Percentiles rank a stretch among this genome's conserved stretches.
Conservation (phyloP, 1,140 invertebrate species). For the Eciton burchellii region DNA sequence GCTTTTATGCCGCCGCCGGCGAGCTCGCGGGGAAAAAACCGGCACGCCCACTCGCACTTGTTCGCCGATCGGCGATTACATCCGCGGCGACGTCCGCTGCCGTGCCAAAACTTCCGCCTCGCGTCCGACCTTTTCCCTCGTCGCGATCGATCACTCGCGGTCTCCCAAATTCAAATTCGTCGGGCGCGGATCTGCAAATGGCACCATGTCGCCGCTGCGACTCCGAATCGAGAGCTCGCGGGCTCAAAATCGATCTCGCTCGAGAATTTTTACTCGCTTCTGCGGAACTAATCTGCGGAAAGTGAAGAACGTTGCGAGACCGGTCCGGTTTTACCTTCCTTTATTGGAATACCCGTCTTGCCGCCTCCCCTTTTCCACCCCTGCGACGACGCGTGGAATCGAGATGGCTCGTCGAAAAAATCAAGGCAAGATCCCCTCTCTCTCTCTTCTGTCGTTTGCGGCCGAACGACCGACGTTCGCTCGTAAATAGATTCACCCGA, state of each 20-base stretch:
- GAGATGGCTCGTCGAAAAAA: not conserved
- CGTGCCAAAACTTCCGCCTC: conserved; percentile 71
- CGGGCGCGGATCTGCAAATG: too few relatives aligned
- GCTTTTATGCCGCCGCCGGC: conserved; percentile 14
- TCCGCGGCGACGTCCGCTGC: conserved; percentile 59
- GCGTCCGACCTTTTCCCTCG: conserved; percentile 55
- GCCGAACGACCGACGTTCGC: not conserved
- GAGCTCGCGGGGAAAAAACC: conserved; percentile 57
- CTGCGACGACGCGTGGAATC: not conserved
- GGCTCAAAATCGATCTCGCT: too few relatives aligned
- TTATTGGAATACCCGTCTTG: not conserved
- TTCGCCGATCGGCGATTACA: conserved; percentile 31
- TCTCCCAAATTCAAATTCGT: too few relatives aligned
- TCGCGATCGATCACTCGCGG: conserved; percentile 43
- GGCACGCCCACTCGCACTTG: conserved; percentile 65
- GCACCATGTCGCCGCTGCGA: too few relatives aligned
- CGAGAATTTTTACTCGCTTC: too few relatives aligned
- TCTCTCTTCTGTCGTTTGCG: too few relatives aligned
- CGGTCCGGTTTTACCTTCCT: not conserved
- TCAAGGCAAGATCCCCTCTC: not conserved
- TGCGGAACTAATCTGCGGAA: not conserved
- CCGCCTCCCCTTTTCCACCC: too few relatives aligned
- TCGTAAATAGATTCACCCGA: conserved; percentile 63
- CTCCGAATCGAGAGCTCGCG: too few relatives aligned
- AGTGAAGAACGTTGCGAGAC: not conserved